Evolutionary conservation across 2,888 invertebrate genomes (phyloP), one percentile per base, ranked within the genome.

Genomic region (Aleiodes alternator): DNA sequence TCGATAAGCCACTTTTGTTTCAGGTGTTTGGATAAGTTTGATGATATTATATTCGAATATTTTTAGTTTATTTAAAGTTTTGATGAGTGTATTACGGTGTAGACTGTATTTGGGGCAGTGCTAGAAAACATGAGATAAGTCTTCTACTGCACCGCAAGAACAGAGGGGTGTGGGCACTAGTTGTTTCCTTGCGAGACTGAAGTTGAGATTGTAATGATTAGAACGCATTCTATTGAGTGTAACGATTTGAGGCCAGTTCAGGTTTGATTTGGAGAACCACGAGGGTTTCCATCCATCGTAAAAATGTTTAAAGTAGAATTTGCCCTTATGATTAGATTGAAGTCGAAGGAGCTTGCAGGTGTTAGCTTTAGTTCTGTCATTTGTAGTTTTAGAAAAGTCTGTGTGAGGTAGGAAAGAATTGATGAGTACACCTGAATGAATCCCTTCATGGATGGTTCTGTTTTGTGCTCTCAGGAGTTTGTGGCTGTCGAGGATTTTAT

Each of bases 121-220:
- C 55, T 4, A 55, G 6, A 55, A 16, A 0, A 55, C 55, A 9
- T 55, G 55, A 14, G n/a, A 6, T 14, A 55, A 9, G 4, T 55
- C 55, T 55, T 55, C 55, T n/a, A 6, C 0, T n/a, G 5, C n/a
- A 14, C 55, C 55, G 11, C 61, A 61, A 8, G 61, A 43, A 14
- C 61, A 61, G 3, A n/a, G 7, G 9, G 61, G 31, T 1, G 31
- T 29, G 6, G 12, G 38, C 1, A 61, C 31, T 9, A 61, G 11
- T 9, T 61, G 5, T 16, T 61, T 61, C n/a, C 61, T 34, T 1
- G 34, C 38, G 23, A 61, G 11, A 5, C 61, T 61, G 8, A 14
- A n/a, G 43, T 38, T 38, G n/a, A 61, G 61, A 14, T 61, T 61
- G 6, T 61, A 14, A 14, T 34, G 31, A 14, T 61, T 38, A n/a